Conservation (phyloP, 2,113 vertebrate genomes). For the Passer domesticus region DNA sequence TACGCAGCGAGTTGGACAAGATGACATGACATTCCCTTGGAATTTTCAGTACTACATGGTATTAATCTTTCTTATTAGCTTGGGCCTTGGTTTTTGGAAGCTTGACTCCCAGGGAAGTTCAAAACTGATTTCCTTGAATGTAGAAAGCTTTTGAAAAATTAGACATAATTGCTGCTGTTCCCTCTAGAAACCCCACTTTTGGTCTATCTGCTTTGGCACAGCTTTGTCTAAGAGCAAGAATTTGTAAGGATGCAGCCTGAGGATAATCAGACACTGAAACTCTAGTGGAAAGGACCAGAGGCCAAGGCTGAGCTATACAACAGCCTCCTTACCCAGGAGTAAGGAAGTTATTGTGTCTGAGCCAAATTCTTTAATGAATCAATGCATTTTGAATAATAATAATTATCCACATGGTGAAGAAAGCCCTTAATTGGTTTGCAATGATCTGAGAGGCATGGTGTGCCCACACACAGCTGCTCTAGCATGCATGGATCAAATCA, state of each 20-base stretch:
- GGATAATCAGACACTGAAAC: neutral
- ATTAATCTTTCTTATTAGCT: neutral
- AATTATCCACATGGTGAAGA: neutral
- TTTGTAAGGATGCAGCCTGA: neutral
- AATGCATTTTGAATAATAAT: slow-evolving; percentile 22
- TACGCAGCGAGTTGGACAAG: neutral
- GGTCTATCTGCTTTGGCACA: neutral
- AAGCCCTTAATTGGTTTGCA: slow-evolving; percentile 2
- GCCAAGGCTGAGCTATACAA: neutral
- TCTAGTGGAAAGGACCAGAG: neutral
- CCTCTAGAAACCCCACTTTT: neutral
- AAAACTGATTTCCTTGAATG: neutral
- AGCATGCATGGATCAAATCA: neutral
- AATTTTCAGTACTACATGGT: neutral
- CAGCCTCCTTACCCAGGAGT: neutral
- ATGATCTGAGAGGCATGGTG: neutral
- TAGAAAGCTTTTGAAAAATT: neutral
- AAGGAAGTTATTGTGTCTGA: neutral
- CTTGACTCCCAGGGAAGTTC: neutral
- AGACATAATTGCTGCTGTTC: neutral
- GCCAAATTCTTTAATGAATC: neutral
- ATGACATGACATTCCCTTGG: neutral
- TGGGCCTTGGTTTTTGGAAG: neutral
- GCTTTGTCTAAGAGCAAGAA: neutral
- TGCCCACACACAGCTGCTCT: slow-evolving; percentile 12